Base-by-base conservation (phyloP, 2,113 vertebrate genomes). In the Colossoma macropomum region DNA sequence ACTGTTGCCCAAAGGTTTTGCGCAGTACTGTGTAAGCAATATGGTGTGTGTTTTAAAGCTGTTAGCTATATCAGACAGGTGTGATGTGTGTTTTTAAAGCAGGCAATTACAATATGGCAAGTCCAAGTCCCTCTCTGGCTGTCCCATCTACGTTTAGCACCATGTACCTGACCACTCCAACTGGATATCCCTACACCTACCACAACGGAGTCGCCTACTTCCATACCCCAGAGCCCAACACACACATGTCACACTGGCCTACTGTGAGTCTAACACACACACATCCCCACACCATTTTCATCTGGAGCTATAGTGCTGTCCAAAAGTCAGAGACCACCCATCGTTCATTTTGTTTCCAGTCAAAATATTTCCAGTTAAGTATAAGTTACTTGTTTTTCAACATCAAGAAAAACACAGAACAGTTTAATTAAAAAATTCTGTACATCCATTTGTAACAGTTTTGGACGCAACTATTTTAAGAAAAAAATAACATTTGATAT, bases 161-260 rank as follows among this genome's bases (percentile, higher is more conserved):
- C 34, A 91, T 93, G 91, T 94, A 94, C 87, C 86, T 96, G 34
- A 96, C 95, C 27, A 96, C 96, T 71, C 93, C 96, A 11, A 95
- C 94, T 68, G 96, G 96, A 4, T 95, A 92, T 85, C 96, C 96
- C 9, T 97, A 96, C 54, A 92, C 94, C 85, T 97, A 95, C 82
- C 94, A 95, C 88, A 96, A 97, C 50, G 96, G 96, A 65, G 92
- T 96, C 88, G 95, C 96, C 85, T 98, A 97, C 87, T 97, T 97
- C 92, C 93, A 95, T 85, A 90, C 90, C 21, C 90, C 95, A 63
- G 95, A 93, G 79, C 88, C 91, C 73, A 80, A 88, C 85, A 89
- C 93, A 77, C 86, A 92, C 86, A 81, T 83, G 21, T 90, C 93
- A n/a, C 91, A 93, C n/a, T 96, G 95, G 95, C 92, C 93, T 87